A percentile compares a stretch with the other conserved stretches of the same genome.
phyloP scores from a whole-genome alignment of 2,797 vertebrate genomes.

The Smutsia gigantea region DNA sequence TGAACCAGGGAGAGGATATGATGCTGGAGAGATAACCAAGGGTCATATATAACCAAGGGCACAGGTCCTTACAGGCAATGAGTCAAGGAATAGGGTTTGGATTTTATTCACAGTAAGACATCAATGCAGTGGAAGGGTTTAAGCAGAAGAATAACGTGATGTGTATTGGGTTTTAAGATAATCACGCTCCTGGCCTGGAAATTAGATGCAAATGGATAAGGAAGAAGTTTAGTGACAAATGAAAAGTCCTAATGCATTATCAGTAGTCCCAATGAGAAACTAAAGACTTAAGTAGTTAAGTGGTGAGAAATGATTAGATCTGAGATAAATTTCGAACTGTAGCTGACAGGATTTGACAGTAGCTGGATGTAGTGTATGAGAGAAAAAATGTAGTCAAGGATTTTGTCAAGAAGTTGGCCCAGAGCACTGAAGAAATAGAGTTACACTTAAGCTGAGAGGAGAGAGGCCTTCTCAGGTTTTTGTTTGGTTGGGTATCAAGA shows the following conservation, averaged over 20 bases:
- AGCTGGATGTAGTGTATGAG: not conserved
- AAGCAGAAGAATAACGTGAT: not conserved
- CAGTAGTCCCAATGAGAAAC: not conserved
- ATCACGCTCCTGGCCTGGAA: not conserved
- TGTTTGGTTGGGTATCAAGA: not conserved
- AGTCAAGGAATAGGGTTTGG: not conserved
- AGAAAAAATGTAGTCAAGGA: not conserved
- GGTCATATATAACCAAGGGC: not conserved
- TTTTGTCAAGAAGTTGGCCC: not conserved
- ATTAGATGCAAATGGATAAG: not conserved
- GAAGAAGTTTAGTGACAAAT: not conserved
- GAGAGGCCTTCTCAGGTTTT: not conserved
- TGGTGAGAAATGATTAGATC: not conserved
- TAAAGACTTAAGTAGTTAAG: not conserved
- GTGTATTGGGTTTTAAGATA: not conserved
- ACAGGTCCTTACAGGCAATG: not conserved
- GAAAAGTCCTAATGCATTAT: not conserved
- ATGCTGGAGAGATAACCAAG: not conserved
- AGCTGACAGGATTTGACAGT: not conserved
- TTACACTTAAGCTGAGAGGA: not conserved
- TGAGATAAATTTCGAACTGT: not conserved
- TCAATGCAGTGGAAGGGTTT: not conserved
- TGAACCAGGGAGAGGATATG: not conserved
- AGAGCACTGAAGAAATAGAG: not conserved
- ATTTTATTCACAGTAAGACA: not conserved